phyloP scores from a whole-genome alignment of 2,797 vertebrate species.

The Acanthopagrus latus region DNA sequence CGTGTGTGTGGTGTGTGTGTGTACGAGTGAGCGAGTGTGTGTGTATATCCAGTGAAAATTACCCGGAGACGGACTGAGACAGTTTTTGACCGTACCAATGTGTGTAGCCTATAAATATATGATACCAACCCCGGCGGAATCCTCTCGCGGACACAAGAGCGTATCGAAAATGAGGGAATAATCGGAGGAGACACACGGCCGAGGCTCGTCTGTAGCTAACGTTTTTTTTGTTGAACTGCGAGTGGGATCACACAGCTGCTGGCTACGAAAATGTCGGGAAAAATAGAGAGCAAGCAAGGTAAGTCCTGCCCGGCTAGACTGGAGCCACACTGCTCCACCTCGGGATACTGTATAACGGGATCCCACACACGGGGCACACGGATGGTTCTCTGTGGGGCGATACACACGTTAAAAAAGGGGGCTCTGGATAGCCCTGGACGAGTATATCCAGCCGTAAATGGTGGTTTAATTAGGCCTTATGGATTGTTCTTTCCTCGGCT shows the following conservation, averaged over 20 bases:
- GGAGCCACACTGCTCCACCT: slow-evolving; percentile 37
- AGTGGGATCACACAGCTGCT: slow-evolving; percentile 83
- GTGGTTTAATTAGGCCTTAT: slow-evolving; percentile 69
- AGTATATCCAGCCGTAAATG: slow-evolving; percentile 41
- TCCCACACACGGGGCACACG: slow-evolving; percentile 20
- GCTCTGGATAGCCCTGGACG: slow-evolving; percentile 13
- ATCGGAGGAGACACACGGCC: slow-evolving; percentile 67
- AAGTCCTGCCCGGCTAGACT: slow-evolving; percentile 70
- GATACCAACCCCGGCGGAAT: slow-evolving; percentile 53
- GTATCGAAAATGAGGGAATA: slow-evolving; percentile 81
- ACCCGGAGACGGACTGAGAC: slow-evolving; percentile 75
- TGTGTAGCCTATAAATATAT: slow-evolving; percentile 66
- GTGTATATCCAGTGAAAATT: slow-evolving; percentile 75
- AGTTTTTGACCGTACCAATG: slow-evolving; percentile 77
- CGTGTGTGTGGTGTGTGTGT: slow-evolving; percentile 37
- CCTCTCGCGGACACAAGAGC: slow-evolving; percentile 68
- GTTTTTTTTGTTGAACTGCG: slow-evolving; percentile 78
- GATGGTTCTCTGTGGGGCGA: slow-evolving; percentile 11
- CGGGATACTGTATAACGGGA: slow-evolving; percentile 61
- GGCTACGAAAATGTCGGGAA: slow-evolving; percentile 87
- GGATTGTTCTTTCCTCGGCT: slow-evolving; percentile 65
- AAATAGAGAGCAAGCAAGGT: slow-evolving; percentile 91
- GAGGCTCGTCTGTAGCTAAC: slow-evolving; percentile 73
- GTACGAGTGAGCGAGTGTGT: slow-evolving; percentile 26
- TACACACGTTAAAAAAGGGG: not conserved